Percentiles rank a stretch among this genome's conserved stretches.
Evolutionary conservation across 2,888 invertebrate species (phyloP).

Genomic region (Polydrusus cervinus): DNA sequence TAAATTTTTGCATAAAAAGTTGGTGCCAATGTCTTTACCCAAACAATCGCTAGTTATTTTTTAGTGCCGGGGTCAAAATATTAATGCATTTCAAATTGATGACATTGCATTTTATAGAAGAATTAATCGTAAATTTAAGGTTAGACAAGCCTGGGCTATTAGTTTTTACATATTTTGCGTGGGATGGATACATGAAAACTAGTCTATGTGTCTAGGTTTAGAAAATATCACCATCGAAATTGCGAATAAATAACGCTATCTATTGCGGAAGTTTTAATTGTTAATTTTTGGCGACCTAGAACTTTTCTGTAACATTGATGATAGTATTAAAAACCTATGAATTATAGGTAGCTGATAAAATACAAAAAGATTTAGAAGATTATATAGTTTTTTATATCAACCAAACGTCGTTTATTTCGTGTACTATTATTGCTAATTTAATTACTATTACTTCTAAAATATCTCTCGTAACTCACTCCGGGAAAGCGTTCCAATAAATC

Average conservation of each 20-base stretch:
- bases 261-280: slow-evolving; percentile 2
- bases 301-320: not conserved
- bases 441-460: too few species aligned
- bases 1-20: too few species aligned
- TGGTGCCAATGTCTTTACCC: too few species aligned
- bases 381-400: too few species aligned
- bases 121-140: not conserved
- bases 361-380: too few species aligned
- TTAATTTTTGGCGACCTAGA: not conserved
- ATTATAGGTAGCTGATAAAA: not conserved
- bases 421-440: too few species aligned
- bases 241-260: not conserved
- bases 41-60: too few species aligned
- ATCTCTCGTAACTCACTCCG: too few species aligned
- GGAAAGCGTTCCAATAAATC: too few species aligned
- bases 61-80: too few species aligned
- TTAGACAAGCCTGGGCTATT: not conserved
- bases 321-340: not conserved
- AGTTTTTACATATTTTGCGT: slow-evolving; percentile 17
- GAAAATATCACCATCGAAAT: slow-evolving; percentile 12
- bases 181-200: slow-evolving; percentile 3
- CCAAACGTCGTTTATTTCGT: too few species aligned
- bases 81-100: not conserved
- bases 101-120: not conserved
- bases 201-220: not conserved